Evolutionary conservation across 2,888 invertebrate species (phyloP).

Genomic region (Spodoptera littoralis): DNA sequence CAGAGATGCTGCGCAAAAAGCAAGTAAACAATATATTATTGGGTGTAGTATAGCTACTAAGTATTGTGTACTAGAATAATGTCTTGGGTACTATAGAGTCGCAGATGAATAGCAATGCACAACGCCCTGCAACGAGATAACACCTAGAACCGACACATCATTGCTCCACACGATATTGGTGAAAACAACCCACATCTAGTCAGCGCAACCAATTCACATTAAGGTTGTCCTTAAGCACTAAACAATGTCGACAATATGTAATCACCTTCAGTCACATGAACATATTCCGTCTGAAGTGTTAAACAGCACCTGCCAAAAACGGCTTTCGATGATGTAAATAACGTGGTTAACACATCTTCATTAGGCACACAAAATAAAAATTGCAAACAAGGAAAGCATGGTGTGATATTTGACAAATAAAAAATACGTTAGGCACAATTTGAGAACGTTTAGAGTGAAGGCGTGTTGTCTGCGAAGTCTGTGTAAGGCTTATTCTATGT

Average conservation of each 20-base stretch:
- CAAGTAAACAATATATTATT: conserved; percentile 70
- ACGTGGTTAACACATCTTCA: conserved; percentile 17
- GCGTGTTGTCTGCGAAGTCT: conserved; percentile 49
- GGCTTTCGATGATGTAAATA: conserved; percentile 10
- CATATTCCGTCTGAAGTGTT: conserved; percentile 10
- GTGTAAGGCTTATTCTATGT: conserved; percentile 71
- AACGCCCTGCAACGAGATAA: conserved; percentile 40
- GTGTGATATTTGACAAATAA: conserved; percentile 2
- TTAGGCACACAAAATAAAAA: conserved; percentile 2
- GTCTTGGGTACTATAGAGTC: conserved; percentile 40
- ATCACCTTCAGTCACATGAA: too few species aligned
- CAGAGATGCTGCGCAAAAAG: conserved; percentile 72
- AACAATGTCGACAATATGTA: too few species aligned
- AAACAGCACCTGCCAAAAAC: conserved; percentile 10
- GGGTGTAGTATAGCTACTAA: conserved; percentile 59
- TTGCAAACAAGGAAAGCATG: conserved; percentile 12
- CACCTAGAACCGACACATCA: conserved; percentile 42
- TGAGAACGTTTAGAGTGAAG: conserved; percentile 27
- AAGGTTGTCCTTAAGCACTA: too few species aligned
- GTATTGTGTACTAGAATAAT: conserved; percentile 54
- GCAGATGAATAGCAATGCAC: conserved; percentile 49
- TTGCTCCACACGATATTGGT: background rate
- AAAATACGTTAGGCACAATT: conserved; percentile 43
- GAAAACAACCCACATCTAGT: background rate
- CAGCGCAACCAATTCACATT: too few species aligned